Evolutionary conservation across 92 coral and sea anemone species (phyloP), one percentile per base, ranked within the genome.

Genomic region (Bergia puertoricense): DNA sequence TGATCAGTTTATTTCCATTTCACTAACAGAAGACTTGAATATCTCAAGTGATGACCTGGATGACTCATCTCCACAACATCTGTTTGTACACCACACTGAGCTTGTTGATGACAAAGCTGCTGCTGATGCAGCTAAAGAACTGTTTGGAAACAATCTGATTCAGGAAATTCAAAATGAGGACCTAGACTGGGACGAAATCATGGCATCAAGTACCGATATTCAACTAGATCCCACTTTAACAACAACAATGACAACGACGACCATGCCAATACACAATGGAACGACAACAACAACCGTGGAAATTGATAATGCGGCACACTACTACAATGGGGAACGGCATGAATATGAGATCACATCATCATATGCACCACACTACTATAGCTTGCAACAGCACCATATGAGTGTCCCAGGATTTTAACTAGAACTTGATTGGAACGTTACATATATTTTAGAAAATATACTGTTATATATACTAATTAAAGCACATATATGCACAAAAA

Each of bases 51-150:
- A 97, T n/a, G 98, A 97, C 69, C 77, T 95, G 8, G 98, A 93
- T 18, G 94, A 86, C 39, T 62, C 92, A 57, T 88, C 91, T 37
- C 78, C 78, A 30, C 89, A 86, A 23, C 91, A 81, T 74, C 83
- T 88, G 45, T 84, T 84, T 68, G 80, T 89, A 56, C 90, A 87
- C 16, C 90, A 87, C 16, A 77, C 91, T 13, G 93, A 92, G 67
- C 76, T 89, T 75, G 95, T 91, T 13, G 99, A 95, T 11, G 93
- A 94, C 46, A 91, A 75, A 37, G 99, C 99, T 46, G 99, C 96
- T 15, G 98, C 99, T 14, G 99, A 97, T 88, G 99, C 99, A 30
- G 99, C 99, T 3, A 97, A 97, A 85, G 99, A 97, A 88, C 92
- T 97, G 85, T 97, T 97, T 88, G 99, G 99, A 48, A 97, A 97